phyloP scores from a whole-genome alignment of 2,113 vertebrate genomes.

The Sinocyclocheilus rhinocerous region DNA sequence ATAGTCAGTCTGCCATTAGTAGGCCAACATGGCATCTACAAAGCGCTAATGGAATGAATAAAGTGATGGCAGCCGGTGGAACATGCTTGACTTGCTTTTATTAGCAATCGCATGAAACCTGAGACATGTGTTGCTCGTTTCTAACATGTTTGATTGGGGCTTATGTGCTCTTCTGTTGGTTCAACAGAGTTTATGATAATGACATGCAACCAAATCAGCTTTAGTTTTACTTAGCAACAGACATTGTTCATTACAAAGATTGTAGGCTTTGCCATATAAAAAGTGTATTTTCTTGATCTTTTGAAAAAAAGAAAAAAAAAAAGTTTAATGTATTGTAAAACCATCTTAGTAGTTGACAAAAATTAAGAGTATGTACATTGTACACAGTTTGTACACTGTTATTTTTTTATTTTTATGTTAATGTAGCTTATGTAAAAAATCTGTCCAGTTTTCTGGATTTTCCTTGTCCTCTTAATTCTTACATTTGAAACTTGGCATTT shows the following conservation, averaged over 20 bases:
- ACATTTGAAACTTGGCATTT: no score
- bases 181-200: slow-evolving; percentile 21
- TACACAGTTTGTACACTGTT: no score
- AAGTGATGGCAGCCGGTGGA: neutral
- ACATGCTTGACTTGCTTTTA: slow-evolving; percentile 29
- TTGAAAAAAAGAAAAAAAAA: neutral
- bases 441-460: no score
- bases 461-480: no score
- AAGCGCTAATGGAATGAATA: slow-evolving; percentile 15
- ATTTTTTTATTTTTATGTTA: neutral
- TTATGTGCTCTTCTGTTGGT: slow-evolving; percentile 4
- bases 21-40: slow-evolving; percentile 5
- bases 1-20: slow-evolving; percentile 5
- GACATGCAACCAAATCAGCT: neutral
- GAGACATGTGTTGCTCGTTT: neutral
- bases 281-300: no score
- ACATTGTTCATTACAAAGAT: neutral
- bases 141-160: slow-evolving; percentile 11
- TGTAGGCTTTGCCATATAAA: neutral
- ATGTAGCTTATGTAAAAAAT: neutral
- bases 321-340: neutral
- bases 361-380: no score
- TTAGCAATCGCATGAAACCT: slow-evolving; percentile 10
- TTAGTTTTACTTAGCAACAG: neutral
- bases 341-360: neutral